Percentiles rank a stretch among this genome's conserved stretches.
These are phyloP conservation scores for Hypselothyrea guttata DNA, from an alignment of 2,888 invertebrate genomes.

Conservation along the genomic window DNA sequence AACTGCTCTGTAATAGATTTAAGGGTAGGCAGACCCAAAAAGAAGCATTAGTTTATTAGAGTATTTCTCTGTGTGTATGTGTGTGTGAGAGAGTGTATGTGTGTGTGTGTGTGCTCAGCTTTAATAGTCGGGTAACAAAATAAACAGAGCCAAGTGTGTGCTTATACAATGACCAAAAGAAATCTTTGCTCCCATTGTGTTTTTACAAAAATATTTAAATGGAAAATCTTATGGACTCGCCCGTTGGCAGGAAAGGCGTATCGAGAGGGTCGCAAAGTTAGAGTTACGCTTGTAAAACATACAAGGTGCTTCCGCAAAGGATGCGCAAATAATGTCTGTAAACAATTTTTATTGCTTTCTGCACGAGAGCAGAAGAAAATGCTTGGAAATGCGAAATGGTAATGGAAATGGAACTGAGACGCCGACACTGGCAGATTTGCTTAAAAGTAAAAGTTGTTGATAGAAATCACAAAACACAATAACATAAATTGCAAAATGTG, in stretches of 20 bases:
- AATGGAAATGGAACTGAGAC: background rate
- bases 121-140: slow-evolving; percentile 57
- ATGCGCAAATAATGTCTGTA: slow-evolving; percentile 74
- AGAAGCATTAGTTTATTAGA: slow-evolving; percentile 73
- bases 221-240: slow-evolving; percentile 43
- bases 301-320: slow-evolving; percentile 71
- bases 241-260: background rate
- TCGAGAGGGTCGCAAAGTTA: no score
- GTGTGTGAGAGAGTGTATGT: slow-evolving; percentile 5
- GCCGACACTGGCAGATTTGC: slow-evolving; percentile 44
- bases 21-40: slow-evolving; percentile 38
- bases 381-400: slow-evolving; percentile 21
- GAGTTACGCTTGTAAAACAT: slow-evolving; percentile 40
- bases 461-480: slow-evolving; percentile 72
- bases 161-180: slow-evolving; percentile 45
- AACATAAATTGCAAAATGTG: slow-evolving; percentile 74
- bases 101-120: slow-evolving; percentile 44
- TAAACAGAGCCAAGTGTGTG: slow-evolving; percentile 34
- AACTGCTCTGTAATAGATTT: slow-evolving; percentile 68
- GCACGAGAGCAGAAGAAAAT: no score
- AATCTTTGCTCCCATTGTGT: slow-evolving; percentile 45
- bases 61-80: slow-evolving; percentile 18
- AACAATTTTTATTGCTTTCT: slow-evolving; percentile 77
- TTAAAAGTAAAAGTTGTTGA: slow-evolving; percentile 76
- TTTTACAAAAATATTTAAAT: slow-evolving; percentile 62